phyloP scores from a whole-genome alignment of 2,888 invertebrate species.

The Phengaris alcon region DNA sequence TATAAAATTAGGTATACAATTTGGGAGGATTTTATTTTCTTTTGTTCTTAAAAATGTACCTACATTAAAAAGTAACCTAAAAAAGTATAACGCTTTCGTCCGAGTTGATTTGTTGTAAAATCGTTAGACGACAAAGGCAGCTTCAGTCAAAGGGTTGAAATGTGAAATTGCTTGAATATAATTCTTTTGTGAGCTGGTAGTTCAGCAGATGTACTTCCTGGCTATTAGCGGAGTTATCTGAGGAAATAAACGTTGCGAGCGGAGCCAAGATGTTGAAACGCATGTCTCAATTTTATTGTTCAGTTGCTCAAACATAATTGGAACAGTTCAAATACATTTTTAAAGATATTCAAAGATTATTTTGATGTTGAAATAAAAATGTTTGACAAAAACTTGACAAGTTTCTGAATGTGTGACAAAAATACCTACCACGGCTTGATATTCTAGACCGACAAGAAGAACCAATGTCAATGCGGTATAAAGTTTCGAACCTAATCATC shows the following conservation, averaged over 20 bases:
- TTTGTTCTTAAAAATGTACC: background rate
- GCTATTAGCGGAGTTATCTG: constrained; percentile 46
- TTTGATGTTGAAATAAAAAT: background rate
- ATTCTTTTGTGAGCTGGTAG: constrained; percentile 57
- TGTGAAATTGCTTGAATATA: constrained; percentile 55
- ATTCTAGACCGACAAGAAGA: too few relatives aligned
- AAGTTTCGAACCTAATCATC: too few relatives aligned
- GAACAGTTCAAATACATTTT: background rate
- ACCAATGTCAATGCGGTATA: too few relatives aligned
- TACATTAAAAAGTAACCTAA: background rate
- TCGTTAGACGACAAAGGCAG: constrained; percentile 30
- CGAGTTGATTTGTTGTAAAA: constrained; percentile 26
- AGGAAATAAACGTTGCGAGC: constrained; percentile 47
- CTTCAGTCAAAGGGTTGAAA: constrained; percentile 50
- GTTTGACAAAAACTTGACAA: too few relatives aligned
- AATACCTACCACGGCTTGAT: too few relatives aligned
- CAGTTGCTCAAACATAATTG: constrained; percentile 29
- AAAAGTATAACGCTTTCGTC: constrained; percentile 20
- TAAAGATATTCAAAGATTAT: background rate
- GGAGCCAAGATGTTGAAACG: constrained; percentile 48
- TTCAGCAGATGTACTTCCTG: constrained; percentile 46
- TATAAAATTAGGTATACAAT: too few relatives aligned
- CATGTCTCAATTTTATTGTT: constrained; percentile 33
- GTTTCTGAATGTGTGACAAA: too few relatives aligned
- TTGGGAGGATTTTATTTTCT: background rate